Evolutionary conservation across 2,888 invertebrate species (phyloP).

Genomic region (Stramonita haemastoma): DNA sequence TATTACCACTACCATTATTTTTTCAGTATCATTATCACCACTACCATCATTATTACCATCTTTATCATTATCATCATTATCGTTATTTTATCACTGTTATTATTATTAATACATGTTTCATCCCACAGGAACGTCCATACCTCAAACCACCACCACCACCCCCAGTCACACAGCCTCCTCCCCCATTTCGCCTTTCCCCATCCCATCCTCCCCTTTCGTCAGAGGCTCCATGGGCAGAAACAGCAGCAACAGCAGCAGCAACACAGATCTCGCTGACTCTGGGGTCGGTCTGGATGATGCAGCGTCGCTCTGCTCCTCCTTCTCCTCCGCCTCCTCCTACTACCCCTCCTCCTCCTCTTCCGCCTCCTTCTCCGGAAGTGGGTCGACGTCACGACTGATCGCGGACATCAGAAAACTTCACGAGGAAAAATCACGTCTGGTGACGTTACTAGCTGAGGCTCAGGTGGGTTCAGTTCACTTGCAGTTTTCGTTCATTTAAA

Average conservation of each 20-base stretch:
- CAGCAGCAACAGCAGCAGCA: background rate
- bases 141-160: background rate
- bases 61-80: background rate
- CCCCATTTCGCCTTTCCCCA: background rate
- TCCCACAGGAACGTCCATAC: background rate
- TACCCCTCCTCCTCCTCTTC: background rate
- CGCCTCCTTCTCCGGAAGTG: background rate
- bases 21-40: background rate
- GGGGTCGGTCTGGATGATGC: no score
- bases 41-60: background rate
- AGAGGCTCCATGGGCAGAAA: background rate
- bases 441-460: constrained; percentile 49
- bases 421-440: constrained; percentile 55
- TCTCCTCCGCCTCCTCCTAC: background rate
- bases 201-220: background rate
- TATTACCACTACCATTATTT: background rate
- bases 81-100: no score
- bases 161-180: background rate
- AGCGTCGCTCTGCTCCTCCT: no score
- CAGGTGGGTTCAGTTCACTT: constrained; percentile 20
- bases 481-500: background rate
- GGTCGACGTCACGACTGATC: constrained; percentile 52
- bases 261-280: no score
- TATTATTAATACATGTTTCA: background rate
- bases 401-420: constrained; percentile 62